Percentiles rank a stretch among this genome's conserved stretches.
Conservation (phyloP, 2,797 vertebrate species). For the Acanthornis magna region DNA sequence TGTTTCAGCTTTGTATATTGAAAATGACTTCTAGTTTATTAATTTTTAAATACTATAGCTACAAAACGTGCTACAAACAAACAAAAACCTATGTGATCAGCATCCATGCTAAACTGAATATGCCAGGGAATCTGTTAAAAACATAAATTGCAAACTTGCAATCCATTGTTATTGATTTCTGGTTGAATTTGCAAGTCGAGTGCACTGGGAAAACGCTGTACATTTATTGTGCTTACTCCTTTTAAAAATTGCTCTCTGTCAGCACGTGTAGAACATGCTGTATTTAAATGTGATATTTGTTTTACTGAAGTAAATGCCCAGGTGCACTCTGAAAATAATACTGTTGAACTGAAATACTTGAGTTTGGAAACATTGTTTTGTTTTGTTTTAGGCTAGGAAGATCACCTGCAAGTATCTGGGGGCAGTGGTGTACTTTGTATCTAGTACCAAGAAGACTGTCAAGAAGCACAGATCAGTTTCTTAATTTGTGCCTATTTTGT, state of each 20-base stretch:
- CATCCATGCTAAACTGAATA: slow-evolving; percentile 42
- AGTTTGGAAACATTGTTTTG: background rate
- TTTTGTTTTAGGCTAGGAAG: background rate
- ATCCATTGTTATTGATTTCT: slow-evolving; percentile 66
- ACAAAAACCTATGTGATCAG: slow-evolving; percentile 49
- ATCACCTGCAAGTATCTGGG: background rate
- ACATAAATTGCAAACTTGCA: slow-evolving; percentile 62
- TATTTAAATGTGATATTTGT: slow-evolving; percentile 64
- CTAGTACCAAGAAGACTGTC: background rate
- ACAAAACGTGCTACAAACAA: slow-evolving; percentile 16
- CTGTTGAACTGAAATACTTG: background rate
- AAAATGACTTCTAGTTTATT: slow-evolving; percentile 32
- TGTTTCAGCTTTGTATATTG: slow-evolving; percentile 12
- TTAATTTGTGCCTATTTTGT: background rate
- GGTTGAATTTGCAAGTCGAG: slow-evolving; percentile 69
- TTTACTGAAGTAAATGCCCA: slow-evolving; percentile 53
- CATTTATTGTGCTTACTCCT: slow-evolving; percentile 52
- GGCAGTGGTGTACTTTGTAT: background rate
- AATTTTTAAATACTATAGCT: slow-evolving; percentile 36
- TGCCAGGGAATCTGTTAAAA: slow-evolving; percentile 23
- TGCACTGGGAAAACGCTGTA: slow-evolving; percentile 50
- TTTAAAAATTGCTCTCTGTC: slow-evolving; percentile 50
- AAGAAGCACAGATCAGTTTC: background rate
- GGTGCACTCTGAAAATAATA: slow-evolving; percentile 34
- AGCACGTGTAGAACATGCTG: slow-evolving; percentile 60